Percentiles rank a stretch among this genome's conserved stretches.
These are phyloP conservation scores for Phyllotreta striolata DNA, from an alignment of 2,888 invertebrate genomes.

Conservation along the genomic window DNA sequence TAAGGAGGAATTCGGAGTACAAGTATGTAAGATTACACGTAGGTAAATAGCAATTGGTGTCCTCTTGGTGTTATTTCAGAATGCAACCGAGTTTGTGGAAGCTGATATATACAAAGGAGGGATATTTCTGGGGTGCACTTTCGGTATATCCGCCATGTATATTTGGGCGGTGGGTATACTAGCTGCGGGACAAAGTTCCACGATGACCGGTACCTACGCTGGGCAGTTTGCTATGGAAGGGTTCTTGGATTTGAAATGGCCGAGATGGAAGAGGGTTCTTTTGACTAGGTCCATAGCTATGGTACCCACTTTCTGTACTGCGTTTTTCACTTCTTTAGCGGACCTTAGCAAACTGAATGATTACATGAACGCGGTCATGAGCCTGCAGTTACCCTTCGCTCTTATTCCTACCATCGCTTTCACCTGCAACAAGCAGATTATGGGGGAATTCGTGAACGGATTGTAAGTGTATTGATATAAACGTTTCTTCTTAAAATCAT, in stretches of 20 bases:
- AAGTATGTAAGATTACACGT: constrained; percentile 1
- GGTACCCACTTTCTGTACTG: constrained; percentile 72
- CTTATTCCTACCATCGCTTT: constrained; percentile 86
- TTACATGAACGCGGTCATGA: constrained; percentile 84
- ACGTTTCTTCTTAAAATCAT: no score
- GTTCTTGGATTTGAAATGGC: constrained; percentile 84
- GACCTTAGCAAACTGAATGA: constrained; percentile 83
- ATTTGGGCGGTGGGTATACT: constrained; percentile 84
- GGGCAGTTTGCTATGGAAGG: constrained; percentile 91
- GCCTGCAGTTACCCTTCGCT: constrained; percentile 87
- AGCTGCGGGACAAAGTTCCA: constrained; percentile 83
- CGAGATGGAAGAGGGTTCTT: constrained; percentile 85
- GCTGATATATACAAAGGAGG: constrained; percentile 78
- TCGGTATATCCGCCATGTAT: constrained; percentile 77
- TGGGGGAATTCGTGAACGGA: constrained; percentile 87
- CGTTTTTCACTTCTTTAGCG: constrained; percentile 71
- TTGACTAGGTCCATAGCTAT: constrained; percentile 88
- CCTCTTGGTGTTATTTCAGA: constrained; percentile 53
- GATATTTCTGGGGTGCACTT: constrained; percentile 77
- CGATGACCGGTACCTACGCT: constrained; percentile 84
- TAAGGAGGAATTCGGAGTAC: constrained; percentile 38
- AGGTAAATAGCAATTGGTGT: background rate
- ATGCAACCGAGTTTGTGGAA: constrained; percentile 64
- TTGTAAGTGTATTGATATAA: no score
- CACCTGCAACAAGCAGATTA: constrained; percentile 78